These are phyloP conservation scores for Denticeps clupeoides DNA, from an alignment of 2,797 vertebrate genomes.

Conservation along the genomic window DNA sequence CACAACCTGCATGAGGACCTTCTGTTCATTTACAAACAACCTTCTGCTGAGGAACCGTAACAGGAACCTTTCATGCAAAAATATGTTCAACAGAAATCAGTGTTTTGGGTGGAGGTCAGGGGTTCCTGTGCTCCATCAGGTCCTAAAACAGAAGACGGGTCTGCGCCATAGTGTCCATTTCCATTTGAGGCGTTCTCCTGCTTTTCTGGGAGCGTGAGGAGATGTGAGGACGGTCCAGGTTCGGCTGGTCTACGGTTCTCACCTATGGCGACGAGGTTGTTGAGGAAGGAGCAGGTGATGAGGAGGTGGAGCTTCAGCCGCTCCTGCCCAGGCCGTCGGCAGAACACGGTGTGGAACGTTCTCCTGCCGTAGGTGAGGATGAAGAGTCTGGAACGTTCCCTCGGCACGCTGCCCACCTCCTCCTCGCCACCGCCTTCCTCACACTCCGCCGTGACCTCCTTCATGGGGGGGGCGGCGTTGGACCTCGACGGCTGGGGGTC, in stretches of 20 bases:
- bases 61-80: too few relatives aligned
- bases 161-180: too few relatives aligned
- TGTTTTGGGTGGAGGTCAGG: too few relatives aligned
- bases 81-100: too few relatives aligned
- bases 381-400: slow-evolving; percentile 6
- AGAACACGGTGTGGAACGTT: slow-evolving; percentile 35
- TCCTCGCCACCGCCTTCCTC: not conserved
- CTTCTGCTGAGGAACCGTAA: too few relatives aligned
- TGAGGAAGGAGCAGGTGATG: slow-evolving; percentile 40
- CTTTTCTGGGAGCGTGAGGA: too few relatives aligned
- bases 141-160: too few relatives aligned
- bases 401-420: not conserved
- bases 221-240: too few relatives aligned
- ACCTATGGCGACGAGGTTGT: slow-evolving; percentile 38
- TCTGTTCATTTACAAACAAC: too few relatives aligned
- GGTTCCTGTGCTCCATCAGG: too few relatives aligned
- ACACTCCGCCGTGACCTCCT: not conserved
- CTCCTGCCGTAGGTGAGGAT: slow-evolving; percentile 28
- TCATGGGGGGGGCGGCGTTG: not conserved
- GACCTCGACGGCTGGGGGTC: slow-evolving; percentile 14
- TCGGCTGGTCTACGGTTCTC: slow-evolving; percentile 13
- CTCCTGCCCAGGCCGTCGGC: slow-evolving; percentile 33
- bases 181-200: too few relatives aligned
- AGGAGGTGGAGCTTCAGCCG: slow-evolving; percentile 42
- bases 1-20: too few relatives aligned